Evolutionary conservation across 2,888 invertebrate species (phyloP).

Genomic region (Venustoraphidia nigricollis): DNA sequence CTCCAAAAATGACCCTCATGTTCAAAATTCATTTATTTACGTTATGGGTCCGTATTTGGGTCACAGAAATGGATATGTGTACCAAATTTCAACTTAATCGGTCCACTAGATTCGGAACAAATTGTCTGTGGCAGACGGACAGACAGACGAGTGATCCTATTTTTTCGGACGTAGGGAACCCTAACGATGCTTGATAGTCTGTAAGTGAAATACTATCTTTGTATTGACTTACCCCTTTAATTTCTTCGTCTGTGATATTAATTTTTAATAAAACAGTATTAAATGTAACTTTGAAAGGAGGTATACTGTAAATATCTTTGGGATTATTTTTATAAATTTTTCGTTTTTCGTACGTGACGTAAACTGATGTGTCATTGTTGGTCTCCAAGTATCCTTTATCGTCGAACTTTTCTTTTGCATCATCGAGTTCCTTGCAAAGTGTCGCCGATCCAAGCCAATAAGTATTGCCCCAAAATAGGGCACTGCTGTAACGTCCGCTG

Average conservation of each 20-base stretch:
- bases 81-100: too few species aligned
- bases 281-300: conserved; percentile 6
- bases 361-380: too few species aligned
- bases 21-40: too few species aligned
- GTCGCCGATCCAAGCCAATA: conserved; percentile 8
- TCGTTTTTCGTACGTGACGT: conserved; percentile 4
- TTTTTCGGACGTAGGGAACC: too few species aligned
- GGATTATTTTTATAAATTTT: conserved; percentile 1
- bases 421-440: conserved; percentile 5
- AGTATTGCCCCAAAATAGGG: conserved; percentile 7
- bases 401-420: neutral
- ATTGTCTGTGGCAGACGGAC: too few species aligned
- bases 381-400: too few species aligned
- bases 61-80: too few species aligned
- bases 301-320: conserved; percentile 1
- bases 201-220: neutral
- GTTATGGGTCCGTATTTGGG: too few species aligned
- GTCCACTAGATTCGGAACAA: too few species aligned
- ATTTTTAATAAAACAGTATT: conserved; percentile 1
- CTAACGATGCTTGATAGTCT: too few species aligned
- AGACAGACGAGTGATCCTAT: too few species aligned
- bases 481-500: conserved; percentile 7
- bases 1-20: too few species aligned
- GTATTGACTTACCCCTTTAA: conserved; percentile 1
- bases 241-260: neutral